Conservation (phyloP, 2,888 invertebrate species). For the Galeopsomyia nigrocyanea region DNA sequence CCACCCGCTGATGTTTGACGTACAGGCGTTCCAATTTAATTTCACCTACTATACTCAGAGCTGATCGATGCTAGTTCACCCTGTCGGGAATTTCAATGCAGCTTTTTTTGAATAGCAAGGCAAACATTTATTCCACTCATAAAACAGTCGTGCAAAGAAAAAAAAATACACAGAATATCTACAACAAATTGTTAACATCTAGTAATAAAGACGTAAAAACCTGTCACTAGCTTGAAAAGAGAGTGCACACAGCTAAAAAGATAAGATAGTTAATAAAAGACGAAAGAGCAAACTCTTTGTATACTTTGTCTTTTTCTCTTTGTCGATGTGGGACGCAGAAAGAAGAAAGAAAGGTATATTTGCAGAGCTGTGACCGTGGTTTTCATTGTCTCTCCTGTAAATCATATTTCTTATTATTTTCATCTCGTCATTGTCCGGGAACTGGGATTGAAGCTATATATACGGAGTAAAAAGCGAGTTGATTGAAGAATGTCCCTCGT, state of each 20-base stretch:
- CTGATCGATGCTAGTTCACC: no score
- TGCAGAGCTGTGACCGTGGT: background rate
- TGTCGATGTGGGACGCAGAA: background rate
- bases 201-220: no score
- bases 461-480: background rate
- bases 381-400: background rate
- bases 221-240: no score
- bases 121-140: no score
- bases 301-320: background rate
- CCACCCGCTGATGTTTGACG: no score
- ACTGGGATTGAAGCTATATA: background rate
- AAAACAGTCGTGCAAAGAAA: no score
- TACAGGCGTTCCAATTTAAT: no score
- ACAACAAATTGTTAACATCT: no score
- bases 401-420: slow-evolving; percentile 9
- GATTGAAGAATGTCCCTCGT: slow-evolving; percentile 4
- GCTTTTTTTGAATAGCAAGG: no score
- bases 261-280: slow-evolving; percentile 31
- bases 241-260: slow-evolving; percentile 13
- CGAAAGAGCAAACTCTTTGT: slow-evolving; percentile 10
- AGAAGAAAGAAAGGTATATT: slow-evolving; percentile 15
- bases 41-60: no score
- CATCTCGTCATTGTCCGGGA: background rate
- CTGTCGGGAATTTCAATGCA: no score
- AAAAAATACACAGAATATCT: no score